These are phyloP conservation scores for Paradisaea rubra DNA, from an alignment of 2,113 vertebrate genomes.

Conservation along the genomic window DNA sequence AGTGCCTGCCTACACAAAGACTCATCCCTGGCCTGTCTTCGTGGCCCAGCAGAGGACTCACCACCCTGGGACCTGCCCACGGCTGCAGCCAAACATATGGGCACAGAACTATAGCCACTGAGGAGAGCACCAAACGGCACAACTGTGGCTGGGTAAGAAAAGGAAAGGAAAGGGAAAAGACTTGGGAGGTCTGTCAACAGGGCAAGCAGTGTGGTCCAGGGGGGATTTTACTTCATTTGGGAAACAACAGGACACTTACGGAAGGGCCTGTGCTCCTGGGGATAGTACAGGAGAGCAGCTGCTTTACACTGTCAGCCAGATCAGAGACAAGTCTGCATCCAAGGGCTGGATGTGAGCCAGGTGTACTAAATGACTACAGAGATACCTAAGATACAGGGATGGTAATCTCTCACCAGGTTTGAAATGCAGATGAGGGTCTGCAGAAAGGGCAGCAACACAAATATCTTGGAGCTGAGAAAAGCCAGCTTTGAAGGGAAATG, in stretches of 20 bases:
- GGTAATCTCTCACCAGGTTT: slow-evolving; percentile 34
- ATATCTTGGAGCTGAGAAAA: slow-evolving; percentile 29
- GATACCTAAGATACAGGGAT: slow-evolving; percentile 17
- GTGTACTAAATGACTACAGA: slow-evolving; percentile 14
- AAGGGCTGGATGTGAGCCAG: slow-evolving; percentile 40
- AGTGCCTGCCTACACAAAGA: not conserved
- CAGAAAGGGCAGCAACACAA: slow-evolving; percentile 47
- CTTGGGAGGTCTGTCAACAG: slow-evolving; percentile 43
- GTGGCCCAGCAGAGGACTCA: not conserved
- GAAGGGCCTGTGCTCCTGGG: slow-evolving; percentile 34
- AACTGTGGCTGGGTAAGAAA: not conserved
- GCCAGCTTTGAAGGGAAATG: slow-evolving; percentile 40
- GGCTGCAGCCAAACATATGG: not conserved
- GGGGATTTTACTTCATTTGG: slow-evolving; percentile 25
- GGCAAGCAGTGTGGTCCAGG: slow-evolving; percentile 27
- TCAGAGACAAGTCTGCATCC: slow-evolving; percentile 10
- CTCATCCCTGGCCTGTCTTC: not conserved
- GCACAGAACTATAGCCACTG: not conserved
- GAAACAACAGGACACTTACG: slow-evolving; percentile 8
- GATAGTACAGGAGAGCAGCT: slow-evolving; percentile 48
- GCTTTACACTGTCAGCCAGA: slow-evolving; percentile 47
- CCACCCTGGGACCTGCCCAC: not conserved
- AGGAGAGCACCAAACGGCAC: not conserved
- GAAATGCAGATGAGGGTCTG: slow-evolving; percentile 56
- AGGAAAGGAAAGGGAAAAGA: not conserved